Percentiles rank a stretch among this genome's conserved stretches.
Evolutionary conservation across 2,797 vertebrate genomes (phyloP).

Genomic region (Eulemur mongoz): DNA sequence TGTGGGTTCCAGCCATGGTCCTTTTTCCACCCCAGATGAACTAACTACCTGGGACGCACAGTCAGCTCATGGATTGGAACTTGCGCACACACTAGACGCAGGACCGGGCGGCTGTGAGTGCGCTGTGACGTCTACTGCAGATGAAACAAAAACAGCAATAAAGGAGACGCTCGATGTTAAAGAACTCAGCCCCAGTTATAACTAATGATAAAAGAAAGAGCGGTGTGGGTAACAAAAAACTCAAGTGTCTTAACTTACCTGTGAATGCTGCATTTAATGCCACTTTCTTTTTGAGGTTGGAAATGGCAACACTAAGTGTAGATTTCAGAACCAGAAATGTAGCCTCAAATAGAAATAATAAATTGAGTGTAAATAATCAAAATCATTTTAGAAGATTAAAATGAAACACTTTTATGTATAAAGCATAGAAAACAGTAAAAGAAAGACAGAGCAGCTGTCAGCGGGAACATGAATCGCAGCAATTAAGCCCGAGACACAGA

Average conservation of each 20-base stretch:
- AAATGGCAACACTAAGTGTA: background rate
- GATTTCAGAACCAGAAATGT: background rate
- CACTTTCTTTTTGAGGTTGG: background rate
- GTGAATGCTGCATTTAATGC: rapidly evolving
- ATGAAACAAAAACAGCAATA: no score
- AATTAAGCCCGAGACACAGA: rapidly evolving
- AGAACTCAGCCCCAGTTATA: background rate
- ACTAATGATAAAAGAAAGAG: background rate
- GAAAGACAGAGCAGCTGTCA: rapidly evolving
- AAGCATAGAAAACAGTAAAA: background rate
- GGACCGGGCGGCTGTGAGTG: rapidly evolving
- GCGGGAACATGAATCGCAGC: rapidly evolving
- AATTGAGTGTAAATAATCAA: background rate
- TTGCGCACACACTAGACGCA: rapidly evolving
- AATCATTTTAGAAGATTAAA: background rate
- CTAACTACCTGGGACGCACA: rapidly evolving
- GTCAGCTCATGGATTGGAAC: rapidly evolving
- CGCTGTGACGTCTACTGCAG: no score
- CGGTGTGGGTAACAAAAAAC: background rate
- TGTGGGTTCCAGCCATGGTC: no score
- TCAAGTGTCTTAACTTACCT: background rate
- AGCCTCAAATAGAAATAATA: background rate
- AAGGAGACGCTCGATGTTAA: background rate
- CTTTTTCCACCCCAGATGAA: no score
- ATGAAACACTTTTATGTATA: background rate